Evolutionary conservation across 1,140 invertebrate species (phyloP).

Genomic region (Sinella curviseta): DNA sequence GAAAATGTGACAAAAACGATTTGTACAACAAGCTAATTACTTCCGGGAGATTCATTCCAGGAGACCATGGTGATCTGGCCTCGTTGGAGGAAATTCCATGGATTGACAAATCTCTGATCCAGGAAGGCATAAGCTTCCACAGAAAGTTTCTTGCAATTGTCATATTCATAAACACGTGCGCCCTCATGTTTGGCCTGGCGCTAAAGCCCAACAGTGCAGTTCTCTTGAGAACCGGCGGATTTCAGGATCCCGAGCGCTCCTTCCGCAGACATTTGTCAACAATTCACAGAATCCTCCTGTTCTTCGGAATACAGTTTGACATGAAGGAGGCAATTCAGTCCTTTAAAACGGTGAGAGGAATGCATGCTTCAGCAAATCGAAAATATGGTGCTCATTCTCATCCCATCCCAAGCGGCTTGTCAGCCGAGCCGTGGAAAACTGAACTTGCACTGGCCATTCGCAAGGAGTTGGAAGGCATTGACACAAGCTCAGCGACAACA

Average conservation of each 20-base stretch:
- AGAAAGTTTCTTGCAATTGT: not conserved
- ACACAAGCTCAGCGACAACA: conserved; percentile 19
- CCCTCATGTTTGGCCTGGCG: conserved; percentile 18
- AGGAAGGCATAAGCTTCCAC: conserved; percentile 26
- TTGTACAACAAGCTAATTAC: conserved; percentile 31
- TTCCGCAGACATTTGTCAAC: conserved; percentile 27
- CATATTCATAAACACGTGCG: conserved; percentile 5
- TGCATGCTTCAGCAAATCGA: conserved; percentile 22
- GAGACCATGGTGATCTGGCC: conserved; percentile 23
- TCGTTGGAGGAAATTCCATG: conserved; percentile 29
- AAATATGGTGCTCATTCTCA: not conserved
- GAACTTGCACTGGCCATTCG: conserved; percentile 21
- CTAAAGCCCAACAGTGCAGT: conserved; percentile 30
- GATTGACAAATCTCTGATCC: conserved; percentile 25
- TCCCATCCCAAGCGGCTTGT: not conserved
- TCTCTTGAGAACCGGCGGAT: conserved; percentile 26
- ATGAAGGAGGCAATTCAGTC: not conserved
- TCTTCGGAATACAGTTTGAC: not conserved
- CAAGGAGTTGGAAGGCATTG: conserved; percentile 28
- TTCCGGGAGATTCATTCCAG: conserved; percentile 31
- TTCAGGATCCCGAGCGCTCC: not conserved
- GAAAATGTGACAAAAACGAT: too few species aligned
- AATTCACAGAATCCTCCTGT: not conserved
- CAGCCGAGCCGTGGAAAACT: not conserved
- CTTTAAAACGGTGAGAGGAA: conserved; percentile 17